A percentile compares a stretch with the other conserved stretches of the same genome.
phyloP scores from a whole-genome alignment of 1,140 invertebrate genomes.

The Lepidurus apus region DNA sequence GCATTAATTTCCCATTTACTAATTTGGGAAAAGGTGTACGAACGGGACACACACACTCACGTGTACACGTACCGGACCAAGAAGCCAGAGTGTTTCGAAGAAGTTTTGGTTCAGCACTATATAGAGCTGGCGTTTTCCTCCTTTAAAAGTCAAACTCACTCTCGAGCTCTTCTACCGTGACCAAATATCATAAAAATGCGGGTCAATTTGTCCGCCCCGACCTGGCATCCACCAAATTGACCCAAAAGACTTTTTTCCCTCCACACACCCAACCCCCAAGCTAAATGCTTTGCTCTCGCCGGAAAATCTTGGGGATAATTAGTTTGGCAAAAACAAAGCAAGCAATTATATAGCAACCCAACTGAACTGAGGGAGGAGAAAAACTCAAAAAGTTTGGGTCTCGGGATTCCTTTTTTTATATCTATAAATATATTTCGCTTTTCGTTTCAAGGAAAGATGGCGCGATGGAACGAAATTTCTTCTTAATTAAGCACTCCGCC shows the following conservation, averaged over 20 bases:
- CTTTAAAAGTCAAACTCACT: neutral
- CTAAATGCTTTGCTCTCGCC: too few relatives aligned
- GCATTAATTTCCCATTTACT: slow-evolving; percentile 16
- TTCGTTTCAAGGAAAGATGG: neutral
- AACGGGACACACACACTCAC: neutral
- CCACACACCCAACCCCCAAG: too few relatives aligned
- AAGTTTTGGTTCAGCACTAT: neutral
- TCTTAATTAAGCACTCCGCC: neutral
- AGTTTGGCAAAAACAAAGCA: neutral
- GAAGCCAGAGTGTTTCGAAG: neutral
- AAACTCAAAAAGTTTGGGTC: neutral
- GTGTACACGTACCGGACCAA: neutral
- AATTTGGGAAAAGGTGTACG: neutral
- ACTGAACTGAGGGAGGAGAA: neutral
- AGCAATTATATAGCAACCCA: neutral
- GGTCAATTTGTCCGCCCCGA: slow-evolving; percentile 5
- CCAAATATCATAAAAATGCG: slow-evolving; percentile 22
- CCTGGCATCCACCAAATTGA: slow-evolving; percentile 14
- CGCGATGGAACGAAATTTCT: neutral
- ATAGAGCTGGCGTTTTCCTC: neutral
- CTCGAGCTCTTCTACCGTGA: neutral
- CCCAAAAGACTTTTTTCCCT: neutral
- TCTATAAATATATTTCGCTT: too few relatives aligned
- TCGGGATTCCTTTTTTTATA: too few relatives aligned
- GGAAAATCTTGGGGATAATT: slow-evolving; percentile 1